Base-by-base conservation (phyloP, 2,888 invertebrate genomes). In the Ceriagrion tenellum region DNA sequence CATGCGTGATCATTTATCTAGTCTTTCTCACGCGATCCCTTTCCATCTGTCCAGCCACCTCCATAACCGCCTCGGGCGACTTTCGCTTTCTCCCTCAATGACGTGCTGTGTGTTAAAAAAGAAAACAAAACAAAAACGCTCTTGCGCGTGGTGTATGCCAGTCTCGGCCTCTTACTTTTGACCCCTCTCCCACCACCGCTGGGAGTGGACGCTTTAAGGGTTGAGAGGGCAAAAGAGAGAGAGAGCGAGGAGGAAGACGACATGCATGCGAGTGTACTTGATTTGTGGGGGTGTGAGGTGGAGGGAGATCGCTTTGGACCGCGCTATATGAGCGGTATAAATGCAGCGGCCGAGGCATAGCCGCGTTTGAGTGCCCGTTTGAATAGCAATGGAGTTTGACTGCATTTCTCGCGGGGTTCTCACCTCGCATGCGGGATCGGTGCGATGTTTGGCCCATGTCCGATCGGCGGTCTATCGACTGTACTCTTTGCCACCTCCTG, bases 151-250 rank as follows among this genome's bases (percentile, higher is more conserved):
- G 30, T 35, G 81, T 35, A 81, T 81, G 81, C n/a, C 81, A 35
- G 81, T 81, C 81, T 35, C 81, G 81, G 81, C 81, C 81, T 69
- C 69, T 69, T 69, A 59, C 59, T 26, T 69, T 69, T 81, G 81
- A 81, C 81, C 81, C 12, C 81, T 26, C 81, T 18, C 30, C 81
- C 81, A 16, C 30, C 10, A 16, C 35, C 30, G 16, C 30, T 30
- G 30, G 74, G 30, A 35, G 74, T 30, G 74, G 30, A 35, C 30
- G 74, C n/a, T 13, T 35, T 18, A 81, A 69, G n/a, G 81, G 0
- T 13, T n/a, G 16, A 13, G 35, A 81, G 81, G 81, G 13, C 10
- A 35, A 26, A 3, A 35, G 30, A 13, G 74, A n/a, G 10, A n/a
- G n/a, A 59, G 59, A 47, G 59, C 20, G 69, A 12, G n/a, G 26